Percentiles rank a stretch among this genome's conserved stretches.
Conservation (phyloP, 2,888 invertebrate species). For the Halocaridina rubra region DNA sequence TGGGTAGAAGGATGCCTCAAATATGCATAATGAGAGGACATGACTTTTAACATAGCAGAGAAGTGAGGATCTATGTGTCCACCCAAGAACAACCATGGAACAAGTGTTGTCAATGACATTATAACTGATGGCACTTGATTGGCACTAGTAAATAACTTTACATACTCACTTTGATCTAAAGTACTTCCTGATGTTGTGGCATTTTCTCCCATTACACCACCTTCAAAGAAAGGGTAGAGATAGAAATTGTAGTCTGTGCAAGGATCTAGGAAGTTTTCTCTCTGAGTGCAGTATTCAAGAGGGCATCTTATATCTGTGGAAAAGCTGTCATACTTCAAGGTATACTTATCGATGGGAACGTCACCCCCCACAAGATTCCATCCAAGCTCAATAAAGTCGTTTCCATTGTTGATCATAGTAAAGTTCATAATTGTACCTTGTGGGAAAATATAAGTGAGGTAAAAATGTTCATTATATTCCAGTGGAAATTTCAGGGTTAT, state of each 20-base stretch:
- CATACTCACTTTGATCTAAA: constrained; percentile 29
- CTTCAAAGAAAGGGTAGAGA: constrained; percentile 21
- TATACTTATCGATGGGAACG: constrained; percentile 24
- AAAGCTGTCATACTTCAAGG: constrained; percentile 7
- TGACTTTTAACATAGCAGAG: too few relatives aligned
- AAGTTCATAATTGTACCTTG: constrained; percentile 33
- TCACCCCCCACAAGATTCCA: constrained; percentile 18
- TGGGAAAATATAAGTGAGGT: too few relatives aligned
- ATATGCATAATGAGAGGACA: too few relatives aligned
- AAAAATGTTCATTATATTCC: too few relatives aligned
- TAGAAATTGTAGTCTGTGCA: constrained; percentile 18
- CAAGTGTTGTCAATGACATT: too few relatives aligned
- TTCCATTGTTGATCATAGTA: neutral
- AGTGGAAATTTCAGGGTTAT: too few relatives aligned
- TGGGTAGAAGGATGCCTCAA: too few relatives aligned
- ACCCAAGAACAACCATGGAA: too few relatives aligned
- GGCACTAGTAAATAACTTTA: too few relatives aligned
- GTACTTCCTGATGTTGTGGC: constrained; percentile 11
- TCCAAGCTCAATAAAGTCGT: neutral
- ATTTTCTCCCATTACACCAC: neutral
- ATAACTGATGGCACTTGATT: too few relatives aligned
- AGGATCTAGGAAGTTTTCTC: constrained; percentile 2
- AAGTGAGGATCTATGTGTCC: too few relatives aligned
- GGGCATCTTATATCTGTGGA: neutral
- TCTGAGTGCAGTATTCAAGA: neutral